These are phyloP conservation scores for Aspidapion aeneum DNA, from an alignment of 2,888 invertebrate genomes.

Conservation along the genomic window DNA sequence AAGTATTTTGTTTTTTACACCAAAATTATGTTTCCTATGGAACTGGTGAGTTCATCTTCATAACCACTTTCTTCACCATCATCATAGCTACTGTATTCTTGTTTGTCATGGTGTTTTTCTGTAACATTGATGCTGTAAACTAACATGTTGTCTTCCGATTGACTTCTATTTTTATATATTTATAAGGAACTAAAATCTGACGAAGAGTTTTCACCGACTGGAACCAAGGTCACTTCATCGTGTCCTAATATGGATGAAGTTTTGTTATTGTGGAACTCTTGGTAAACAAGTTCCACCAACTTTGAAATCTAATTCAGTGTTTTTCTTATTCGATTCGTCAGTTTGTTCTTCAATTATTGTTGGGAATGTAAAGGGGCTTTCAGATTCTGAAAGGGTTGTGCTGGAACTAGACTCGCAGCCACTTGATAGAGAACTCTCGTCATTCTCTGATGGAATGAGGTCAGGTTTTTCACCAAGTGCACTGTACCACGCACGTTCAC, in stretches of 20 bases:
- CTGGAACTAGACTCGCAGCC: conserved; percentile 79
- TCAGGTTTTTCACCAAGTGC: conserved; percentile 45
- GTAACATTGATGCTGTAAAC: conserved; percentile 50
- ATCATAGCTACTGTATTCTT: conserved; percentile 74
- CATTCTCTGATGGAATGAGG: conserved; percentile 61
- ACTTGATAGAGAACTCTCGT: conserved; percentile 74
- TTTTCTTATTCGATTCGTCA: no score
- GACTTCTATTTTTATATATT: conserved; percentile 44
- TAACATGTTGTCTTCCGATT: conserved; percentile 39
- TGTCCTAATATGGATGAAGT: conserved; percentile 37
- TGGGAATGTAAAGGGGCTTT: conserved; percentile 37
- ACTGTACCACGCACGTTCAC: conserved; percentile 42
- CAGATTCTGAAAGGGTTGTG: conserved; percentile 61
- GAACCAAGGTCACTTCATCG: conserved; percentile 47
- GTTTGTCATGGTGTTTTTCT: conserved; percentile 41
- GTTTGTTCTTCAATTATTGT: conserved; percentile 23
- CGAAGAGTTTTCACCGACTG: conserved; percentile 45
- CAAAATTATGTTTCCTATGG: conserved; percentile 44
- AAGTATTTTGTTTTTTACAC: no score
- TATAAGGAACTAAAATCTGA: conserved; percentile 46
- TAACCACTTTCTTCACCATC: conserved; percentile 93
- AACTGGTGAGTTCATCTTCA: conserved; percentile 63
- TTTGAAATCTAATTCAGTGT: conserved; percentile 46
- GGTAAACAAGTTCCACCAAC: conserved; percentile 45
- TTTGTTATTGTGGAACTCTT: conserved; percentile 34